phyloP scores from a whole-genome alignment of 1,140 invertebrate species.

The Neocloeon triangulifer region DNA sequence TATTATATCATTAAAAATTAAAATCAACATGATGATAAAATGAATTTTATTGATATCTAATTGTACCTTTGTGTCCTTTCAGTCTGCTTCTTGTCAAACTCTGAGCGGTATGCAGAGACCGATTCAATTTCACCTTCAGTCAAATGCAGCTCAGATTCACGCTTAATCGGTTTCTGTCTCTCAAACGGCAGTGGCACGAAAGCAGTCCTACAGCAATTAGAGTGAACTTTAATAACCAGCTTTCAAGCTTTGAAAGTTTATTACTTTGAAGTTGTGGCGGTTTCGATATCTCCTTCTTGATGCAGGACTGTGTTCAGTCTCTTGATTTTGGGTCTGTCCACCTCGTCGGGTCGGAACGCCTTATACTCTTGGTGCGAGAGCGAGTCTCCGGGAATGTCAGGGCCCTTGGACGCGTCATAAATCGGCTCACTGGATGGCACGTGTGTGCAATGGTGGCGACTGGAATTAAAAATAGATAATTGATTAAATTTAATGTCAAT shows the following conservation, averaged over 20 bases:
- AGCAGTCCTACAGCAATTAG: background rate
- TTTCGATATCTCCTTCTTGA: slow-evolving; percentile 7
- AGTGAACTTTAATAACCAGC: background rate
- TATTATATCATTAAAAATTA: no score
- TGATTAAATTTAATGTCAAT: background rate
- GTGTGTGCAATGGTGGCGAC: slow-evolving; percentile 24
- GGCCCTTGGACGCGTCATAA: slow-evolving; percentile 12
- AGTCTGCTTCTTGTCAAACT: slow-evolving; percentile 38
- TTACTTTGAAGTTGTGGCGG: slow-evolving; percentile 5
- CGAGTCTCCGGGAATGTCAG: slow-evolving; percentile 6
- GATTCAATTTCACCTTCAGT: slow-evolving; percentile 22
- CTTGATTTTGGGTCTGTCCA: slow-evolving; percentile 12
- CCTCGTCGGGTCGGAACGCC: slow-evolving; percentile 10
- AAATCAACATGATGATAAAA: no score
- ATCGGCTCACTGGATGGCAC: slow-evolving; percentile 17
- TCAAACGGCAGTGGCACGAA: slow-evolving; percentile 8
- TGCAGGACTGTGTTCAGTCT: slow-evolving; percentile 12
- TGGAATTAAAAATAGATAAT: slow-evolving; percentile 16
- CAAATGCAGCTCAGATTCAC: slow-evolving; percentile 10
- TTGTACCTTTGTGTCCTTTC: slow-evolving; percentile 16
- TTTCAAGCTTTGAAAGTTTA: slow-evolving; percentile 1
- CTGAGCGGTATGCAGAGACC: slow-evolving; percentile 34
- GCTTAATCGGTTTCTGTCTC: slow-evolving; percentile 9
- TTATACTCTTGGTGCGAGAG: slow-evolving; percentile 12
- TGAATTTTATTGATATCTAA: background rate